A percentile compares a stretch with the other conserved stretches of the same genome.
Conservation (phyloP, 2,113 vertebrate genomes). For the Thermophis baileyi region DNA sequence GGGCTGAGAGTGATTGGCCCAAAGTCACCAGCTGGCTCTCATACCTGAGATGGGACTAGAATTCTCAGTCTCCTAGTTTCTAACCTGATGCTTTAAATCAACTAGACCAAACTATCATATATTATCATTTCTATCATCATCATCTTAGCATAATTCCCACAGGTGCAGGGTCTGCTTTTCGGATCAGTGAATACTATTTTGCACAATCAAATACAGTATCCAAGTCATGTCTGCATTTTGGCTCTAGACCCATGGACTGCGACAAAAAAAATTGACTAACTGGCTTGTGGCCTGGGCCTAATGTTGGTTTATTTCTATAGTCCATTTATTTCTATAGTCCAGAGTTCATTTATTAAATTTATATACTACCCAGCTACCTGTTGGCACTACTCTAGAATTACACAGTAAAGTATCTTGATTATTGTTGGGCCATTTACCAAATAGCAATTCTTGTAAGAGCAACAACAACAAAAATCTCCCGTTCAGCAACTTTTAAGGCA, state of each 20-base stretch:
- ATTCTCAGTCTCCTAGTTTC: neutral
- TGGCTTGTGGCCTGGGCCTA: neutral
- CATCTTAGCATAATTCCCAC: neutral
- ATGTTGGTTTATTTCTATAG: neutral
- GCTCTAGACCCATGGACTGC: neutral
- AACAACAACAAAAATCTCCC: neutral
- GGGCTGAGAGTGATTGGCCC: neutral
- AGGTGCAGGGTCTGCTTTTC: neutral
- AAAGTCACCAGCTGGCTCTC: neutral
- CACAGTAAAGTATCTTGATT: neutral
- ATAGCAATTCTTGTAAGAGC: neutral
- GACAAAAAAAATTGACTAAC: neutral
- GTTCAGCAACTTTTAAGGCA: neutral
- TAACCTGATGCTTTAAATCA: neutral
- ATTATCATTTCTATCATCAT: neutral
- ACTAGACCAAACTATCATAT: neutral
- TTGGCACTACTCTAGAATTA: neutral
- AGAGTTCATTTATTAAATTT: neutral
- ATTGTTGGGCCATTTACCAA: neutral
- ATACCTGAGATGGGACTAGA: neutral
- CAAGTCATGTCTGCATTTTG: neutral
- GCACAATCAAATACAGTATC: neutral
- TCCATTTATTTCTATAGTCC: neutral
- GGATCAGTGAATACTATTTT: neutral
- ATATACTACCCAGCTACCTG: neutral